Evolutionary conservation across 2,113 vertebrate species (phyloP), one percentile per base, ranked within the genome.

Genomic region (Nyctereutes procyonoides): DNA sequence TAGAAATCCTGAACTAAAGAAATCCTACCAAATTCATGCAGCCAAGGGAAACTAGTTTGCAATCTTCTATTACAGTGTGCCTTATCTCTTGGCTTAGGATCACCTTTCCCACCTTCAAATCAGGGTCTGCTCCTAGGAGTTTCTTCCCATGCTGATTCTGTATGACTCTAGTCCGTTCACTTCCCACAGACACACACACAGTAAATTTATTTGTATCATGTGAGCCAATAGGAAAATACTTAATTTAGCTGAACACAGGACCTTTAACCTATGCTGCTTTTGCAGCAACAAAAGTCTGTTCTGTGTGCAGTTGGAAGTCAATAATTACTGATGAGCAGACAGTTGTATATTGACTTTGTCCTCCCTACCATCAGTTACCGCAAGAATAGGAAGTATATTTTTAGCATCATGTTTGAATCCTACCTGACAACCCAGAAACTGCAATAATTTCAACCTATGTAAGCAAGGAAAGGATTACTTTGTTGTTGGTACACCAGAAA

Each of bases 391-490:
- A 62, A 56, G 62, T 88, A 74, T 81, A 96, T 76, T 93, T 94
- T 88, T 53, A 81, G 90, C 65, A 56, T 89, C 30, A 30, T 24
- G 48, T 93, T 67, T 96, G 73, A 91, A 82, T 91, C 48, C 60
- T 79, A 83, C 74, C 53, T 96, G 77, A 88, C 38, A 93, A 60
- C 73, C 73, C 60, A n/a, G 77, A 73, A 94, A 91, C 55, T 9
- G 32, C 28, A 93, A 48, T 80, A 67, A 90, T 73, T 90, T 48
- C 26, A 94, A 88, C 11, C 73, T 88, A 48, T 3, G 16, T 12
- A 65, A 53, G 77, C 69, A 96, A 93, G 85, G 65, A 77, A 97
- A 93, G 86, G 82, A 13, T 84, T 28, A 26, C 35, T 74, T 90
- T 71, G 35, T 77, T 90, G 43, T 13, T 88, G 38, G 83, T 15